Percentiles rank a stretch among this genome's conserved stretches.
phyloP scores from a whole-genome alignment of 2,888 invertebrate genomes.

The Tetragonisca angustula region DNA sequence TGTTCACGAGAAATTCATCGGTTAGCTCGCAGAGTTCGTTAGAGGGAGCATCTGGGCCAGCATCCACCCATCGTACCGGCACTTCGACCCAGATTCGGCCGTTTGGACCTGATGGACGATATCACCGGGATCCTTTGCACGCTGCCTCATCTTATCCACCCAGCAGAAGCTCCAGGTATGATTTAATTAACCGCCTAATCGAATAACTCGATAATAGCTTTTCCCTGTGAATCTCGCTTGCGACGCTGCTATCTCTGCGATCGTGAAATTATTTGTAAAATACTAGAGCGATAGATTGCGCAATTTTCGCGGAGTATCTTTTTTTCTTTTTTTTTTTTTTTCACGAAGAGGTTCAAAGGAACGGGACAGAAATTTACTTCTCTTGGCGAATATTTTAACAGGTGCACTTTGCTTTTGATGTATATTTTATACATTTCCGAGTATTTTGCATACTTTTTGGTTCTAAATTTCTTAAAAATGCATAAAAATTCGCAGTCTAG shows the following conservation, averaged over 20 bases:
- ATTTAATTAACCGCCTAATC: not conserved
- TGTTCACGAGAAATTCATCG: conserved; percentile 90
- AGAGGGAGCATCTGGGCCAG: conserved; percentile 86
- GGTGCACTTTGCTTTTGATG: too few relatives aligned
- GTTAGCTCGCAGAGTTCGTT: conserved; percentile 93
- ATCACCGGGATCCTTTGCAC: conserved; percentile 76
- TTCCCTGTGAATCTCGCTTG: not conserved
- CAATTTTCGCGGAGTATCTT: too few relatives aligned
- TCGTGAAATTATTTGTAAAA: not conserved
- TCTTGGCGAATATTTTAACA: too few relatives aligned
- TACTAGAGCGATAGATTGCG: not conserved
- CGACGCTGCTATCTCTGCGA: not conserved
- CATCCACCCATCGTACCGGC: conserved; percentile 89
- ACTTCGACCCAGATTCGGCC: conserved; percentile 94
- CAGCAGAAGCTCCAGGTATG: conserved; percentile 78
- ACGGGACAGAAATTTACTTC: too few relatives aligned
- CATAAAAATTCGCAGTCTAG: too few relatives aligned
- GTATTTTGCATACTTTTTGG: too few relatives aligned
- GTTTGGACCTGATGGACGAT: conserved; percentile 92
- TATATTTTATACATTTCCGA: too few relatives aligned
- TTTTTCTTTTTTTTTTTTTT: too few relatives aligned
- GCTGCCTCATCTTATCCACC: conserved; percentile 81
- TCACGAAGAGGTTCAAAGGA: too few relatives aligned
- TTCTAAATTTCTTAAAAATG: too few relatives aligned
- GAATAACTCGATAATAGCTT: not conserved